Evolutionary conservation across 2,888 invertebrate species (phyloP).

Genomic region (Malacosoma neustria): DNA sequence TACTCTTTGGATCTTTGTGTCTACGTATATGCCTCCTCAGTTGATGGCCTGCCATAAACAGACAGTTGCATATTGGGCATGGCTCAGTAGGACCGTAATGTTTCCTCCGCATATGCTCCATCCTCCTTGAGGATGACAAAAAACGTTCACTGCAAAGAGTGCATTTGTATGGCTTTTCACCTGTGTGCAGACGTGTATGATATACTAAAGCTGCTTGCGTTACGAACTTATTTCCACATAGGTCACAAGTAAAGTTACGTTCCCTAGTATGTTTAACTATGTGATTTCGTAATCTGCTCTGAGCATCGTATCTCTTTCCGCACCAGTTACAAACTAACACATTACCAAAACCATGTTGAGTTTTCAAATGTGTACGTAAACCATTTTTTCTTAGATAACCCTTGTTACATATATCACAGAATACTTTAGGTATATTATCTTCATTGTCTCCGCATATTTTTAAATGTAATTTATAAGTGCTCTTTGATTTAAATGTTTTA

Average conservation of each 20-base stretch:
- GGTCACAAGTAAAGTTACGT: constrained; percentile 43
- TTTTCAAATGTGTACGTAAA: constrained; percentile 42
- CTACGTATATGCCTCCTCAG: constrained; percentile 40
- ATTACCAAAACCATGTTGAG: constrained; percentile 45
- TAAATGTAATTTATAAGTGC: constrained; percentile 35
- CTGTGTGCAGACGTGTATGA: constrained; percentile 54
- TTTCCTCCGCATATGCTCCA: constrained; percentile 45
- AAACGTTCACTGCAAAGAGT: constrained; percentile 52
- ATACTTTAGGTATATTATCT: constrained; percentile 26
- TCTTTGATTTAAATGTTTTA: constrained; percentile 37
- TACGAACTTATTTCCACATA: constrained; percentile 51
- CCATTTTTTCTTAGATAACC: constrained; percentile 42
- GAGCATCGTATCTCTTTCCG: constrained; percentile 46
- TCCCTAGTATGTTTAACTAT: constrained; percentile 56
- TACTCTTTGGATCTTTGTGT: constrained; percentile 52
- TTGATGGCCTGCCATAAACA: constrained; percentile 37
- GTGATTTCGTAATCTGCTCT: constrained; percentile 44
- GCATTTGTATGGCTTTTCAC: constrained; percentile 52
- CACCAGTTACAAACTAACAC: constrained; percentile 49
- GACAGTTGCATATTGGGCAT: constrained; percentile 43
- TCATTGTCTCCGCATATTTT: constrained; percentile 36
- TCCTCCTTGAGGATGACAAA: constrained; percentile 47
- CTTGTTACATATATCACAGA: constrained; percentile 51
- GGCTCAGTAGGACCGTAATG: constrained; percentile 47
- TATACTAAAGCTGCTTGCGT: constrained; percentile 46